A percentile compares a stretch with the other conserved stretches of the same genome.
phyloP scores from a whole-genome alignment of 2,113 vertebrate genomes.

The Rana temporaria region DNA sequence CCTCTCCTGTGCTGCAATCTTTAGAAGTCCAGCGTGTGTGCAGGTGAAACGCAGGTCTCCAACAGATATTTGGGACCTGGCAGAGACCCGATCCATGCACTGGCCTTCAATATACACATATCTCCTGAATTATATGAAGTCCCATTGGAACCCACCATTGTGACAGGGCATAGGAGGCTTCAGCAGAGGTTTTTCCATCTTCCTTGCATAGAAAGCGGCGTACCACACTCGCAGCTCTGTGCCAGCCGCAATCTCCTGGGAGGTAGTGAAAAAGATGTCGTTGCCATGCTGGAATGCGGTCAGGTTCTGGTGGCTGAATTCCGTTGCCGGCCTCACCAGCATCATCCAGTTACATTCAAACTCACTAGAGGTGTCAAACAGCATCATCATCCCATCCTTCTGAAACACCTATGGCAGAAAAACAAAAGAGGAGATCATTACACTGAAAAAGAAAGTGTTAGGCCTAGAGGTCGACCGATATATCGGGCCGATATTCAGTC shows the following conservation, averaged over 20 bases:
- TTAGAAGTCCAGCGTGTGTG: too few relatives aligned
- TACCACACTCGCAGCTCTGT: slow-evolving; percentile 96
- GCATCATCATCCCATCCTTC: slow-evolving; percentile 82
- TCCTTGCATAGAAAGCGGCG: slow-evolving; percentile 97
- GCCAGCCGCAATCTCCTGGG: slow-evolving; percentile 88
- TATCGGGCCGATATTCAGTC: too few relatives aligned
- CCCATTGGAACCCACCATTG: slow-evolving; percentile 70
- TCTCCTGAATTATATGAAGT: neutral
- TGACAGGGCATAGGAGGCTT: slow-evolving; percentile 74
- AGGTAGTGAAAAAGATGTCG: slow-evolving; percentile 96
- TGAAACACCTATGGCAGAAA: slow-evolving; percentile 84
- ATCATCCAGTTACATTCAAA: slow-evolving; percentile 99
- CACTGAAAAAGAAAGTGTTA: too few relatives aligned
- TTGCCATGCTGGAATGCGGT: slow-evolving; percentile 93
- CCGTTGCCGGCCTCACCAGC: slow-evolving; percentile 88
- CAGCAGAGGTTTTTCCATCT: slow-evolving; percentile 93
- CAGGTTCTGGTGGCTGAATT: slow-evolving; percentile 91
- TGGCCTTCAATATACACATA: neutral
- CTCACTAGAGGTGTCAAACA: slow-evolving; percentile 89
- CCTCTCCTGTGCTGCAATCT: too few relatives aligned
- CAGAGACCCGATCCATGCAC: too few relatives aligned
- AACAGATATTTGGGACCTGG: too few relatives aligned
- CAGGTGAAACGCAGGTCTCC: too few relatives aligned
- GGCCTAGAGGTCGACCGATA: too few relatives aligned
- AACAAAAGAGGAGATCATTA: too few relatives aligned